A percentile compares a stretch with the other conserved stretches of the same genome.
phyloP scores from a whole-genome alignment of 2,113 vertebrate genomes.

The Ceyx margarethae region DNA sequence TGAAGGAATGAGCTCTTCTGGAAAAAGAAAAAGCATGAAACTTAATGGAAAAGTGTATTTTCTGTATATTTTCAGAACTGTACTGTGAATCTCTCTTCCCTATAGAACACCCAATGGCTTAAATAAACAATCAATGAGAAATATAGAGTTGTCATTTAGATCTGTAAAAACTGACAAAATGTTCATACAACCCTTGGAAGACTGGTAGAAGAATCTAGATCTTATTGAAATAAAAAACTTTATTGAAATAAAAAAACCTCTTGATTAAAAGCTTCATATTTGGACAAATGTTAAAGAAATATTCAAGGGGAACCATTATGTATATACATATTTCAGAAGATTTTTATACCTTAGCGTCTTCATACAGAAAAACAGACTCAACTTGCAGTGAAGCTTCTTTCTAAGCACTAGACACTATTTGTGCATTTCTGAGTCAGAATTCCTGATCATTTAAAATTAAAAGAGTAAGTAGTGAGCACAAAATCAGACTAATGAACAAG shows the following conservation, averaged over 20 bases:
- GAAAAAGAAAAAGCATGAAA: neutral
- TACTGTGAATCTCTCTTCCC: neutral
- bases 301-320: neutral
- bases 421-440: neutral
- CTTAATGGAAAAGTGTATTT: constrained; percentile 14
- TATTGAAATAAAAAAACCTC: neutral
- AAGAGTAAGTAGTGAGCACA: neutral
- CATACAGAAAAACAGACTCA: neutral
- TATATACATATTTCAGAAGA: neutral
- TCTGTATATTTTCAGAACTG: neutral
- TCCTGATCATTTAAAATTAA: neutral
- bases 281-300: neutral
- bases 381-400: constrained; percentile 2
- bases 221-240: neutral
- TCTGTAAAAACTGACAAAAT: neutral
- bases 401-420: neutral
- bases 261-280: neutral
- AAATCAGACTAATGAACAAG: neutral
- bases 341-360: neutral
- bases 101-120: neutral
- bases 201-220: neutral
- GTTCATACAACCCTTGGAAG: neutral
- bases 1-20: neutral
- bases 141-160: neutral
- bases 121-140: neutral